Base-by-base conservation (phyloP, 2,113 vertebrate species). In the Pygathrix nemaeus region DNA sequence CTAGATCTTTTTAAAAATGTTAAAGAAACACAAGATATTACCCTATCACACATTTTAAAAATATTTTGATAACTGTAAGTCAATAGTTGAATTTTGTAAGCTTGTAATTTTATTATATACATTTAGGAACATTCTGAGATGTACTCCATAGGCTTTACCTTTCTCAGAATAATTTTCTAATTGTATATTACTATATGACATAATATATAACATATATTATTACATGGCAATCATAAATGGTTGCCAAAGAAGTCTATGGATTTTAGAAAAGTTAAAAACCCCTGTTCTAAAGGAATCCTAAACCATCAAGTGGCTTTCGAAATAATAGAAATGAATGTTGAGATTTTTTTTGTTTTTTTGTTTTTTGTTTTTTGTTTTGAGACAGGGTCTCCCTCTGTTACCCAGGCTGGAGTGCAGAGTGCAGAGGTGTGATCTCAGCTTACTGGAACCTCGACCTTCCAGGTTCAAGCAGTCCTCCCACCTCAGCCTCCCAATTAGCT, bases 1-100 rank as follows among this genome's bases (percentile, higher is more conserved):
- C 38, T 96, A 83, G 20, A 82, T 92, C 27, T 88, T 83, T 92
- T 91, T 21, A 25, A 84, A 95, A 89, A 78, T 86, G 57, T 83
- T 90, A 94, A 72, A 48, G 88, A 90, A 96, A 83, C n/a, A 93
- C 16, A 95, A 64, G 70, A 50, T 93, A 95, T 75, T 72, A 76
- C 57, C 30, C 38, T 80, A 43, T 66, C 48, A 84, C 35, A 86
- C 35, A 82, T 94, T 90, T 72, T 5, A 57, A 94, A 90, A 38
- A 68, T 90, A 96, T 94, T 98, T 93, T 95, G 66, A 88, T 76
- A 94, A 91, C 25, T 75, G 3, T 90, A 95, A 86, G 88, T 96
- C 38, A 66, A 20, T 79, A 85, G 35, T 52, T 94, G 52, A 45
- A 83, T 88, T 96, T 95, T 80, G 45, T 86, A 75, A 95, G 97